Evolutionary conservation across 2,888 invertebrate species (phyloP).

Genomic region (Phyllotreta striolata): DNA sequence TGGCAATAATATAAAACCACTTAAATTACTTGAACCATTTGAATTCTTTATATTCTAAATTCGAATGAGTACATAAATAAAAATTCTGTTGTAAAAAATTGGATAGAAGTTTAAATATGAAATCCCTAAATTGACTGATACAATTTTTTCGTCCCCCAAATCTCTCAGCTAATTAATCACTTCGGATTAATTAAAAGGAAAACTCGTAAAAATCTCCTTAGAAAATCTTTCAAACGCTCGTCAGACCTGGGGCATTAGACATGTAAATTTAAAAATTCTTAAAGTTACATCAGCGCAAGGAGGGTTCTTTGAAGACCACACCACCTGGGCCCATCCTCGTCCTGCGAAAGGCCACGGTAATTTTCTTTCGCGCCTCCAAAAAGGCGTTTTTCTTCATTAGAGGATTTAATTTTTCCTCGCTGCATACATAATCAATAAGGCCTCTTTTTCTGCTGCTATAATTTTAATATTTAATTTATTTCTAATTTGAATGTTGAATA

Average conservation of each 20-base stretch:
- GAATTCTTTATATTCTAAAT: too few species aligned
- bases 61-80: background rate
- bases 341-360: constrained; percentile 46
- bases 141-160: constrained; percentile 15
- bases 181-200: constrained; percentile 39
- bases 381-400: constrained; percentile 63
- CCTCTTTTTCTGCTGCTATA: constrained; percentile 59
- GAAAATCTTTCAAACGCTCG: constrained; percentile 47
- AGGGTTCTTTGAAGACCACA: constrained; percentile 40
- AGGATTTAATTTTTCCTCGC: constrained; percentile 62
- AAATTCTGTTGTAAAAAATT: constrained; percentile 12
- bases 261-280: constrained; percentile 57
- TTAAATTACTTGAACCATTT: too few species aligned
- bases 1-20: too few species aligned
- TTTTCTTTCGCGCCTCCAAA: constrained; percentile 55
- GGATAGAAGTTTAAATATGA: constrained; percentile 14
- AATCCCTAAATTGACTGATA: constrained; percentile 24
- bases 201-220: constrained; percentile 36
- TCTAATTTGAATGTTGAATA: constrained; percentile 64
- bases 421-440: constrained; percentile 64
- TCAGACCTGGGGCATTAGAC: constrained; percentile 53
- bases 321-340: constrained; percentile 47
- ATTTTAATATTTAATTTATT: constrained; percentile 65
- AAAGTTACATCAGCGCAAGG: constrained; percentile 37
- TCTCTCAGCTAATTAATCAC: constrained; percentile 39